Evolutionary conservation across 2,797 vertebrate species (phyloP).

Genomic region (Dallia pectoralis): DNA sequence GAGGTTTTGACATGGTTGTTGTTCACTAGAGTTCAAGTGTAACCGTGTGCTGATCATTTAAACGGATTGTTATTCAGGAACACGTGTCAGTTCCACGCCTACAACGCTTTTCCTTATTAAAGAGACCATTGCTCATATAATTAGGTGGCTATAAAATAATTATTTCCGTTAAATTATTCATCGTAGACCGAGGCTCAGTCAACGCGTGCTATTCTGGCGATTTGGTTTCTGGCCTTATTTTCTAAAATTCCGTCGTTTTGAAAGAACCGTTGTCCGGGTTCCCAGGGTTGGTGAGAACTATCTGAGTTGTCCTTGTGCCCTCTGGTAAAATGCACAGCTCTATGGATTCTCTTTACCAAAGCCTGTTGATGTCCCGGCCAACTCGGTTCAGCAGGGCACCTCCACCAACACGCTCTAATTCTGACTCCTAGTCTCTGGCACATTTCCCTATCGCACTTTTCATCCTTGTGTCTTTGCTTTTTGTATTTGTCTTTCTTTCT

Average conservation of each 20-base stretch:
- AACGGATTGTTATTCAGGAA: not conserved
- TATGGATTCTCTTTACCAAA: slow-evolving; percentile 23
- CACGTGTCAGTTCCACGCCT: slow-evolving; percentile 17
- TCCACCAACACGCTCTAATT: not conserved
- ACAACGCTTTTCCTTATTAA: slow-evolving; percentile 21
- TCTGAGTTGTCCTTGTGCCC: slow-evolving; percentile 19
- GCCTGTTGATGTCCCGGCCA: slow-evolving; percentile 31
- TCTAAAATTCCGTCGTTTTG: not conserved
- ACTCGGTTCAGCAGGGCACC: not conserved
- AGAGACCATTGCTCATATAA: slow-evolving; percentile 36
- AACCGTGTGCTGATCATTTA: not conserved
- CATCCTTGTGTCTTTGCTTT: not conserved
- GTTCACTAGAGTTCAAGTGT: not conserved
- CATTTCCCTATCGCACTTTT: slow-evolving; percentile 4
- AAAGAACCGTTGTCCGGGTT: not conserved
- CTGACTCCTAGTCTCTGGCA: slow-evolving; percentile 6
- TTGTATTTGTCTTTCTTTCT: not conserved
- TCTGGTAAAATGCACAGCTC: slow-evolving; percentile 22
- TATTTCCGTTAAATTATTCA: slow-evolving; percentile 51
- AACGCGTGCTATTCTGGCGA: not conserved
- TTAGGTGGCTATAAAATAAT: slow-evolving; percentile 19
- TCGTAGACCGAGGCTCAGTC: slow-evolving; percentile 23
- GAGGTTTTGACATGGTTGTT: not conserved
- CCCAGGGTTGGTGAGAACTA: slow-evolving; percentile 24
- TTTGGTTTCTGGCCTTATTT: not conserved